Conservation (phyloP, 1,140 invertebrate species). For the Drosophila kurseongensis region DNA sequence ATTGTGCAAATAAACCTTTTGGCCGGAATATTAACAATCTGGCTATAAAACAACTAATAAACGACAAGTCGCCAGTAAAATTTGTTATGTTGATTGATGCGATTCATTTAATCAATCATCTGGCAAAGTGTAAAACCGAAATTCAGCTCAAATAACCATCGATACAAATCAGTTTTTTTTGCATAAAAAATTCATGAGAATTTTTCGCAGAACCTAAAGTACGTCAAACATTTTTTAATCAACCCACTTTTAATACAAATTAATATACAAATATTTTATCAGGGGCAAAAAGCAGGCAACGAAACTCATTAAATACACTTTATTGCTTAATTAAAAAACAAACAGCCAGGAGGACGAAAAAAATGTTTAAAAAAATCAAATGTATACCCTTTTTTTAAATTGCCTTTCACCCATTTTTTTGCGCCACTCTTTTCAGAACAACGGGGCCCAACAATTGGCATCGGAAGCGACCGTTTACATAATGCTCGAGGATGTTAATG, state of each 20-base stretch:
- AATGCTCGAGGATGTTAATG: slow-evolving; percentile 97
- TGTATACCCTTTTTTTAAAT: slow-evolving; percentile 23
- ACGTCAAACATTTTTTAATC: slow-evolving; percentile 38
- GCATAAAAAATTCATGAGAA: background rate
- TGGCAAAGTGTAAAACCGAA: slow-evolving; percentile 15
- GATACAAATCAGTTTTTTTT: background rate
- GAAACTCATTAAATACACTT: slow-evolving; percentile 30
- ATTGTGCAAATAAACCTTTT: slow-evolving; percentile 47
- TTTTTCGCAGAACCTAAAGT: background rate
- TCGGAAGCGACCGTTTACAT: slow-evolving; percentile 97
- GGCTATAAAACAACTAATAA: slow-evolving; percentile 43
- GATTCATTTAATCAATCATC: slow-evolving; percentile 53
- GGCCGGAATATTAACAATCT: slow-evolving; percentile 30
- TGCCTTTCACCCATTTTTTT: slow-evolving; percentile 8
- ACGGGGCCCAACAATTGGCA: slow-evolving; percentile 96
- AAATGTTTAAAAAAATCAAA: slow-evolving; percentile 26
- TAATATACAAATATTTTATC: slow-evolving; percentile 44
- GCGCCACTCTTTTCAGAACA: slow-evolving; percentile 89
- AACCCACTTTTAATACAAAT: slow-evolving; percentile 22
- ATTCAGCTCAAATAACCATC: background rate
- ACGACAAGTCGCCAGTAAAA: slow-evolving; percentile 39
- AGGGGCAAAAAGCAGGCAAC: background rate
- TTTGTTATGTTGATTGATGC: slow-evolving; percentile 52
- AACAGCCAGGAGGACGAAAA: slow-evolving; percentile 15
- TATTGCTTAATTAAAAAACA: slow-evolving; percentile 41